Conservation (phyloP, 2,113 vertebrate species). For the Sorex fumeus region DNA sequence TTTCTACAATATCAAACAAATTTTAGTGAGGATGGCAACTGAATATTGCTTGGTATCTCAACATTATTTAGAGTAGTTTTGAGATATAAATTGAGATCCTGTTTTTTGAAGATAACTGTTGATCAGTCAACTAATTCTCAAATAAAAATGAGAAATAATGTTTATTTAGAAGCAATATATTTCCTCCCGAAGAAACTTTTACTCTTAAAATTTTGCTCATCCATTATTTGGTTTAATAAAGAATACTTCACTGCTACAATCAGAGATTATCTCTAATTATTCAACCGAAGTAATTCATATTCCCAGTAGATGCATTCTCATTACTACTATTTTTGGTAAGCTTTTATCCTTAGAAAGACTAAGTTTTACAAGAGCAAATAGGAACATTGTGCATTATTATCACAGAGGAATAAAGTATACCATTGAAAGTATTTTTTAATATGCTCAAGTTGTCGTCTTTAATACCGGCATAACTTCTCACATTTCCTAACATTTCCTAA, state of each 20-base stretch:
- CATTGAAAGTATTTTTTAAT: not conserved
- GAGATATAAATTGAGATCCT: not conserved
- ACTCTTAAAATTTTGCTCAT: not conserved
- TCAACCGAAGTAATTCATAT: not conserved
- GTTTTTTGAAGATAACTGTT: constrained; percentile 3
- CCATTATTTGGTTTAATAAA: constrained; percentile 46
- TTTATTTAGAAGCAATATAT: constrained; percentile 31
- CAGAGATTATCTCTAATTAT: not conserved
- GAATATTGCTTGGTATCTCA: constrained; percentile 11
- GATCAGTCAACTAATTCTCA: constrained; percentile 5
- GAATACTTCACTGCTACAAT: not conserved
- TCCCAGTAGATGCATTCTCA: not conserved
- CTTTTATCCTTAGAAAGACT: not conserved
- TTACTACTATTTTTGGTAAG: too few relatives aligned
- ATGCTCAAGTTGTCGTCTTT: not conserved
- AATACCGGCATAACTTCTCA: not conserved
- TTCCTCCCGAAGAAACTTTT: not conserved
- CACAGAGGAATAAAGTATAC: not conserved
- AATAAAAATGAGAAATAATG: constrained; percentile 47
- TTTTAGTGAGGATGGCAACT: not conserved
- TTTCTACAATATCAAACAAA: constrained; percentile 15
- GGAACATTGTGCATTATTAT: not conserved
- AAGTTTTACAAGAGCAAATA: not conserved
- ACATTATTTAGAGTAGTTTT: constrained; percentile 26
- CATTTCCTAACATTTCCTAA: too few relatives aligned